Conservation (phyloP, 30 jellyfish, hydroid and myxozoan species). For the Morbakka virulenta region DNA sequence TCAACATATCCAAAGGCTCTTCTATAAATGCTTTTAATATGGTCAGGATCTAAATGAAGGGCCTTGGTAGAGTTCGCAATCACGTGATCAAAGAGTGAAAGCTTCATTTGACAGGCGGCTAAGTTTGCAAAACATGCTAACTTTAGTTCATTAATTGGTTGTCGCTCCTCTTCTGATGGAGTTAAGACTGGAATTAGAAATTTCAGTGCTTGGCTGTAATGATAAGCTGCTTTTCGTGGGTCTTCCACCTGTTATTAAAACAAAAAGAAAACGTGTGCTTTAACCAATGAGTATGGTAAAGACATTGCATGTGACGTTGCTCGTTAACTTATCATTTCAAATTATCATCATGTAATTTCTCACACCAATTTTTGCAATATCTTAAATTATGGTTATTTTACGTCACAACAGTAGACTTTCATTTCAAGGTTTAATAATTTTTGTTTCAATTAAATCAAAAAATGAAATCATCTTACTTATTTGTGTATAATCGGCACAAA, state of each 20-base stretch:
- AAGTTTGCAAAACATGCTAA: conserved; percentile 51
- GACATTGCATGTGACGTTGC: too few relatives aligned
- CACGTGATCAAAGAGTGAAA: conserved; percentile 49
- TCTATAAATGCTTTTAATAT: conserved; percentile 61
- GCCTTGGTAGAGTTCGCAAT: conserved; percentile 59
- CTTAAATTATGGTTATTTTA: too few relatives aligned
- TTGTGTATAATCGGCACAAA: too few relatives aligned
- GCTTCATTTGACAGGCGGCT: conserved; percentile 83
- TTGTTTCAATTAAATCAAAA: too few relatives aligned
- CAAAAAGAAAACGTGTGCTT: too few relatives aligned
- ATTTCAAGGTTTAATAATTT: too few relatives aligned
- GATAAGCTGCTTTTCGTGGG: conserved; percentile 28
- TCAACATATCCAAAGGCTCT: conserved; percentile 55
- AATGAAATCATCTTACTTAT: too few relatives aligned
- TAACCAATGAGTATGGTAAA: too few relatives aligned
- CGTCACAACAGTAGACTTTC: too few relatives aligned
- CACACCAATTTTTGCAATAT: too few relatives aligned
- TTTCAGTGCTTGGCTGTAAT: conserved; percentile 52
- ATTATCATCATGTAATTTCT: too few relatives aligned
- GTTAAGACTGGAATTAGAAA: conserved; percentile 48
- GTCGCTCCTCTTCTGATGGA: conserved; percentile 1
- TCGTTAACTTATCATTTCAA: too few relatives aligned
- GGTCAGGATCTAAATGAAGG: conserved; percentile 29
- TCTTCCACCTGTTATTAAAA: conserved; percentile 52
- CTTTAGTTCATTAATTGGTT: conserved; percentile 16